Evolutionary conservation across 2,113 vertebrate genomes (phyloP).

Genomic region (Arothron firmamentum): DNA sequence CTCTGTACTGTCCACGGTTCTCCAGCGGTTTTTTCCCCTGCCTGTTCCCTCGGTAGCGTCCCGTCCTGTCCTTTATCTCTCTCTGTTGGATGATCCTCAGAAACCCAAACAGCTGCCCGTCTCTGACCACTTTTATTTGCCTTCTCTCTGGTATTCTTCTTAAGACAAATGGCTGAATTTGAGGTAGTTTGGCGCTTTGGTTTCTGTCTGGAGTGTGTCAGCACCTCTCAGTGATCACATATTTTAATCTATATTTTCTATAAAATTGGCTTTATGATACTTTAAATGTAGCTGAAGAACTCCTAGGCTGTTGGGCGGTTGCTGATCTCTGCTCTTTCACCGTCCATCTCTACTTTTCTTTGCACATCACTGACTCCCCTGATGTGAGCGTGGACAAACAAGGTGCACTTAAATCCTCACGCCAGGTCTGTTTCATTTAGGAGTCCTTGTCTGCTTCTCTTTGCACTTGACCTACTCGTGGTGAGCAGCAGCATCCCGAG

Average conservation of each 20-base stretch:
- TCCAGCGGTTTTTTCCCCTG: too few species aligned
- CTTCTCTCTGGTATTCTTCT: too few species aligned
- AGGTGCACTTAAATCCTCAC: conserved; percentile 24
- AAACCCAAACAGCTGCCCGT: too few species aligned
- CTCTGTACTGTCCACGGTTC: too few species aligned
- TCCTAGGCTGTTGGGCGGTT: conserved; percentile 33
- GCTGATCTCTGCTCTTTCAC: conserved; percentile 5
- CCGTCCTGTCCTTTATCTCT: too few species aligned
- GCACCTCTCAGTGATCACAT: too few species aligned
- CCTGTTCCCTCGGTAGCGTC: too few species aligned
- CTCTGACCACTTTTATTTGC: too few species aligned
- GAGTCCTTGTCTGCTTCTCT: conserved; percentile 20
- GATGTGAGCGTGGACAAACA: conserved; percentile 11
- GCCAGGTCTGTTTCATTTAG: conserved; percentile 21
- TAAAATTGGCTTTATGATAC: background rate
- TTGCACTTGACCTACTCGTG: conserved; percentile 35
- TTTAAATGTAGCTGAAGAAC: conserved; percentile 6
- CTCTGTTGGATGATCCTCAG: too few species aligned
- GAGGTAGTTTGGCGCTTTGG: too few species aligned
- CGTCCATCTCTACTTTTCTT: conserved; percentile 1
- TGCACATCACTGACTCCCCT: conserved; percentile 13
- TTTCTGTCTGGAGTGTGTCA: too few species aligned
- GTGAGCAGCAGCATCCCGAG: conserved; percentile 40
- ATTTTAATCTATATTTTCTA: background rate
- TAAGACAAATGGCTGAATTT: too few species aligned